These are phyloP conservation scores for Apaloderma vittatum DNA, from an alignment of 2,113 vertebrate genomes.

Conservation along the genomic window DNA sequence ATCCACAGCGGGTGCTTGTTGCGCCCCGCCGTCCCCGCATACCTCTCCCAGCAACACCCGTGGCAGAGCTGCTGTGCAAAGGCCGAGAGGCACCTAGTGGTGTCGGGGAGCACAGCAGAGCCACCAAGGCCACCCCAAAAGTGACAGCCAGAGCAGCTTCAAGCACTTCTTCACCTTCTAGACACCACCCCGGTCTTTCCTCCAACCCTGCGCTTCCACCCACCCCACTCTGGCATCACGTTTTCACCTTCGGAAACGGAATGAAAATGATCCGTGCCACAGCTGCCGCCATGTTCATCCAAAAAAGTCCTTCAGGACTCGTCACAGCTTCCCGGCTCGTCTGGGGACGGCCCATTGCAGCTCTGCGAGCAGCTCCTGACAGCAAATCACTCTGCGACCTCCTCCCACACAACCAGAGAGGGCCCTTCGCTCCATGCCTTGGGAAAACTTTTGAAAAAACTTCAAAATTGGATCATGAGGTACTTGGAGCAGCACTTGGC, in stretches of 20 bases:
- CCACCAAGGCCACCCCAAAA: slow-evolving; percentile 51
- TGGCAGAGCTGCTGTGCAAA: slow-evolving; percentile 19
- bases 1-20: neutral
- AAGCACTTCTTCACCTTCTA: neutral
- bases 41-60: slow-evolving; percentile 8
- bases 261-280: fast-evolving
- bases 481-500: fast-evolving
- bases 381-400: fast-evolving
- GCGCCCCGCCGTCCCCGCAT: neutral
- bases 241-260: neutral
- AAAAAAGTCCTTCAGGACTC: fast-evolving
- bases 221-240: fast-evolving
- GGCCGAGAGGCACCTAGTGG: slow-evolving; percentile 62
- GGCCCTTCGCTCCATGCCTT: neutral
- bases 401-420: fast-evolving
- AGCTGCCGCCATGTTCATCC: fast-evolving
- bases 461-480: fast-evolving
- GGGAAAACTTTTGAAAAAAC: neutral
- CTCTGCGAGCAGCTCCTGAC: neutral
- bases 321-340: fast-evolving
- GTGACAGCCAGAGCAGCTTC: neutral
- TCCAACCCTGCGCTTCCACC: neutral
- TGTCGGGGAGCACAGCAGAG: slow-evolving; percentile 42
- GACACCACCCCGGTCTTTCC: neutral
- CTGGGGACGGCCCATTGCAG: fast-evolving